A percentile compares a stretch with the other conserved stretches of the same genome.
phyloP scores from a whole-genome alignment of 2,888 invertebrate genomes.

The Frankliniella intonsa region DNA sequence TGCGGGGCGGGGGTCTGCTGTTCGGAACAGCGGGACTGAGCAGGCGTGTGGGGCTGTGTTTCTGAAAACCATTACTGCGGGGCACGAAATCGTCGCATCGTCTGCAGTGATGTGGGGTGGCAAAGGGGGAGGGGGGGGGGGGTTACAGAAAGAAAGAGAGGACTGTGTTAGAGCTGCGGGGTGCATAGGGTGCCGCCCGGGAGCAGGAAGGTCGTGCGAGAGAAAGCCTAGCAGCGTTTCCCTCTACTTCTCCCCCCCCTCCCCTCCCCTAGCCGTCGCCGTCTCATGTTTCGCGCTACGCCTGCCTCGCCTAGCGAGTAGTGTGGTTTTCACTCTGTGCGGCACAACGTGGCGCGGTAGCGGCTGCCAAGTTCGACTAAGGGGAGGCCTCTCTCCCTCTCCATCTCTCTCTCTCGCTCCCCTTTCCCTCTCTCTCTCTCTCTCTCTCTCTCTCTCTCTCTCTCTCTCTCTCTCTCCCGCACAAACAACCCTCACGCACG shows the following conservation, averaged over 20 bases:
- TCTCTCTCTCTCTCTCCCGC: background rate
- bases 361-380: background rate
- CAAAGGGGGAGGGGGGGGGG: too few relatives aligned
- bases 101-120: too few relatives aligned
- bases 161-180: too few relatives aligned
- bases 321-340: conserved; percentile 6
- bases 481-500: background rate
- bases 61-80: too few relatives aligned
- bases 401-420: background rate
- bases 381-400: background rate
- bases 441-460: background rate
- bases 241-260: background rate
- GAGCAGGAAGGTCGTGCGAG: background rate
- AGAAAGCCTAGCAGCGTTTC: background rate
- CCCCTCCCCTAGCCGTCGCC: background rate
- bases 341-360: background rate
- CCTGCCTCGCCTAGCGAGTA: background rate
- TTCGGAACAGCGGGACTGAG: too few relatives aligned
- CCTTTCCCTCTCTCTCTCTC: background rate
- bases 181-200: background rate
- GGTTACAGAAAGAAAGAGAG: too few relatives aligned
- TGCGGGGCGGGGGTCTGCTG: too few relatives aligned
- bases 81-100: too few relatives aligned
- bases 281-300: background rate
- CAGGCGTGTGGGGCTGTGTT: too few relatives aligned